phyloP scores from a whole-genome alignment of 2,797 vertebrate species.

The Myotis planiceps region DNA sequence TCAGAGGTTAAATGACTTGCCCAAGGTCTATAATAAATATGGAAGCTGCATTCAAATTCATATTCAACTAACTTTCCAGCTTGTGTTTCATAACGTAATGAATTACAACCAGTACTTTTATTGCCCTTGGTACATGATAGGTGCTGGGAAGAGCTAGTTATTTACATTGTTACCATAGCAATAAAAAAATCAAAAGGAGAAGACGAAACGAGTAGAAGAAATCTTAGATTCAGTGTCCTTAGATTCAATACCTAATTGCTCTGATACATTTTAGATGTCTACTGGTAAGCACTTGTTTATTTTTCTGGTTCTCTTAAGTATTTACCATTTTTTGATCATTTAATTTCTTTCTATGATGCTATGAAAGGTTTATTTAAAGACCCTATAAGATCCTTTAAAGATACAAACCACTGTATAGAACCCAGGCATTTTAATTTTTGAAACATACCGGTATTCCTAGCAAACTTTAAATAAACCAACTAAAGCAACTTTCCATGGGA shows the following conservation, averaged over 20 bases:
- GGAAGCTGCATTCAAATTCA: neutral
- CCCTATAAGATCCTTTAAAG: neutral
- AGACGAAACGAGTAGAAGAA: neutral
- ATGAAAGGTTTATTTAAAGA: slow-evolving; percentile 11
- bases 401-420: neutral
- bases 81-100: neutral
- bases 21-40: neutral
- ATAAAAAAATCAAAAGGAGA: neutral
- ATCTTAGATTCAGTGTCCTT: neutral
- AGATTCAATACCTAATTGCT: neutral
- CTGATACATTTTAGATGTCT: neutral
- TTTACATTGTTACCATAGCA: neutral
- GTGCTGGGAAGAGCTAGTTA: neutral
- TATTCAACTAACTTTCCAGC: neutral
- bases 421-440: neutral
- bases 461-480: slow-evolving; percentile 35
- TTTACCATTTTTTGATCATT: neutral
- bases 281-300: neutral
- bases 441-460: neutral
- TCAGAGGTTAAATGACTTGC: neutral
- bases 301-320: slow-evolving; percentile 31
- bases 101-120: neutral
- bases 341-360: neutral
- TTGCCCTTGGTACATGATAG: neutral
- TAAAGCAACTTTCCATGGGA: neutral